Percentiles rank a stretch among this genome's conserved stretches.
Evolutionary conservation across 2,797 vertebrate species (phyloP).

Genomic region (Rallus crepitans): DNA sequence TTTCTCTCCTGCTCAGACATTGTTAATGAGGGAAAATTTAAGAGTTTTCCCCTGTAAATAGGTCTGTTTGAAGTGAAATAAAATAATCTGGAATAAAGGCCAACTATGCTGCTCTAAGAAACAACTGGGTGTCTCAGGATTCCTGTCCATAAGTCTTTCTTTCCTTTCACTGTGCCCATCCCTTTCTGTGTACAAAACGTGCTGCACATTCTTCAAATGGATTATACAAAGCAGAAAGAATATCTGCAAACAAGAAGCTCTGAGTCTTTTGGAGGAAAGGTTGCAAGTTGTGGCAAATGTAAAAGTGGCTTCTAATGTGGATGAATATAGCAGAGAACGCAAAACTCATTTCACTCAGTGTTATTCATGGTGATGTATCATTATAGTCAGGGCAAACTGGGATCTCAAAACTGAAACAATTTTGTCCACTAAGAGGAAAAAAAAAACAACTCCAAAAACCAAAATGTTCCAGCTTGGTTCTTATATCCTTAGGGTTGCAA

Average conservation of each 20-base stretch:
- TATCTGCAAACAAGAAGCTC: conserved; percentile 49
- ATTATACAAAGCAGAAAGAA: conserved; percentile 53
- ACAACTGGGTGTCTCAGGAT: not conserved
- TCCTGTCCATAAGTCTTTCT: not conserved
- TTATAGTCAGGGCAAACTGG: conserved; percentile 59
- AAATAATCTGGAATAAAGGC: not conserved
- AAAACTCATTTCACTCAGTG: conserved; percentile 76
- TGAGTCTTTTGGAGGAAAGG: conserved; percentile 52
- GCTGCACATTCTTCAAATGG: not conserved
- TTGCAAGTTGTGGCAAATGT: conserved; percentile 68
- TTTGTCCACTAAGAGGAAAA: conserved; percentile 67
- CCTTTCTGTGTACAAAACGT: not conserved
- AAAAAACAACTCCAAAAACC: conserved; percentile 2
- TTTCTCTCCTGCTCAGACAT: not conserved
- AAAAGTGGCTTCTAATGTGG: conserved; percentile 64
- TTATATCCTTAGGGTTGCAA: conserved; percentile 79
- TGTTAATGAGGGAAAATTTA: not conserved
- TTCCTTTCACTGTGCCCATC: not conserved
- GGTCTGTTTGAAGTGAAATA: not conserved
- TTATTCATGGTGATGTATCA: conserved; percentile 74
- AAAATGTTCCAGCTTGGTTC: conserved; percentile 77
- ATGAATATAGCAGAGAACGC: conserved; percentile 71
- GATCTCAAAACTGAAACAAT: conserved; percentile 76
- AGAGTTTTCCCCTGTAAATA: not conserved
- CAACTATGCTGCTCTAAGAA: not conserved